These are phyloP conservation scores for Platycheirus rosarum DNA, from an alignment of 2,888 invertebrate species.

Conservation along the genomic window DNA sequence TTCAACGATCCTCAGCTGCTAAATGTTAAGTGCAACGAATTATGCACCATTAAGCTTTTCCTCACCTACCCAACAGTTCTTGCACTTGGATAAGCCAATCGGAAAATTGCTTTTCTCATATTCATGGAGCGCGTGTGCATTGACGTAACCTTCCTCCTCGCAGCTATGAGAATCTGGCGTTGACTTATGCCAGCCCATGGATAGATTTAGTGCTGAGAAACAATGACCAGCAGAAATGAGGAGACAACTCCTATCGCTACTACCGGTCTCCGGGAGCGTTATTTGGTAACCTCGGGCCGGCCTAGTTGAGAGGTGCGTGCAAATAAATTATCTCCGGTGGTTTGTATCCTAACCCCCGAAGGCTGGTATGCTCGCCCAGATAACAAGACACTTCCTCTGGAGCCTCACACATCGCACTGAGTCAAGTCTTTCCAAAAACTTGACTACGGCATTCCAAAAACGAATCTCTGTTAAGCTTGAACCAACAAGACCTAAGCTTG, in stretches of 20 bases:
- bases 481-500: not conserved
- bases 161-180: conserved; percentile 11
- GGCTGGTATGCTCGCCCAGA: conserved; percentile 56
- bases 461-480: conserved; percentile 20
- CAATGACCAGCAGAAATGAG: conserved; percentile 53
- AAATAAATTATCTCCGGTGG: conserved; percentile 64
- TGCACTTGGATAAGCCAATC: conserved; percentile 59
- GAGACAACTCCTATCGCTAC: conserved; percentile 41
- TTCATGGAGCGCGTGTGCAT: conserved; percentile 16
- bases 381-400: conserved; percentile 65
- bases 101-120: conserved; percentile 49
- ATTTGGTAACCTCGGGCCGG: conserved; percentile 22
- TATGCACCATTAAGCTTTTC: conserved; percentile 50
- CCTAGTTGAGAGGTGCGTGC: conserved; percentile 67
- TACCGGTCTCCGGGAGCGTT: conserved; percentile 39
- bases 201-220: conserved; percentile 46
- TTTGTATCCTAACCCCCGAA: conserved; percentile 47
- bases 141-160: conserved; percentile 33
- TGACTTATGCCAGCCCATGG: conserved; percentile 52
- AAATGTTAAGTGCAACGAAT: conserved; percentile 70
- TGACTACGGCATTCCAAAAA: conserved; percentile 45
- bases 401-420: conserved; percentile 60
- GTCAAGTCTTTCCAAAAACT: conserved; percentile 51
- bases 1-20: conserved; percentile 44
- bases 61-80: conserved; percentile 23